Evolutionary conservation across 2,113 vertebrate genomes (phyloP).

Genomic region (Pristiophorus japonicus): DNA sequence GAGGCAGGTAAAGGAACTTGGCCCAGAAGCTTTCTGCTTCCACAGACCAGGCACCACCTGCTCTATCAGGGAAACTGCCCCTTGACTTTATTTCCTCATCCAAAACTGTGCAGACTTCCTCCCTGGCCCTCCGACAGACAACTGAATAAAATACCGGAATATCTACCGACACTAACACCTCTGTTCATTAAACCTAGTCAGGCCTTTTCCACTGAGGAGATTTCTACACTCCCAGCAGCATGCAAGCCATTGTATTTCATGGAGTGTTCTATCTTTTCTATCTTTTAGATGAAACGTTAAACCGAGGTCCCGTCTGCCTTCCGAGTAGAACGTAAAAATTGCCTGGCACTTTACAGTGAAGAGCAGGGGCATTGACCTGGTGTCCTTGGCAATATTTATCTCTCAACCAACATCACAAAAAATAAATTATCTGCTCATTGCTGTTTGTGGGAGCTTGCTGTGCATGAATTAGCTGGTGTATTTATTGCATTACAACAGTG

Average conservation of each 20-base stretch:
- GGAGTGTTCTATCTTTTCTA: neutral
- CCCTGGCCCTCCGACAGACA: neutral
- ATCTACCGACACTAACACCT: neutral
- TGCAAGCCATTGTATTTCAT: neutral
- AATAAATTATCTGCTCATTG: no score
- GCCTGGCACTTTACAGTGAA: neutral
- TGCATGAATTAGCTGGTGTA: no score
- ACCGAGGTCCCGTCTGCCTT: no score
- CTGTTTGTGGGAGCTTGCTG: no score
- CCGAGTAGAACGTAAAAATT: neutral
- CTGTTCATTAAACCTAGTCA: neutral
- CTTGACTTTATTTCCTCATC: neutral
- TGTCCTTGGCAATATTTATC: neutral
- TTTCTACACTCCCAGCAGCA: neutral
- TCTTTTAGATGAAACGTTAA: neutral
- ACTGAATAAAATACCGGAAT: neutral
- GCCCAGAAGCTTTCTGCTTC: neutral
- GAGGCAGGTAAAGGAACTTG: neutral
- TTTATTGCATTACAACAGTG: neutral
- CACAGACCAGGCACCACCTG: neutral
- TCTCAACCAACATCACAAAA: neutral
- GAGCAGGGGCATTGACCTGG: neutral
- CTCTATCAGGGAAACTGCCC: neutral
- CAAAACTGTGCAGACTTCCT: neutral
- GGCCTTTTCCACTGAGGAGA: neutral